Evolutionary conservation across 2,888 invertebrate species (phyloP).

Genomic region (Sminthurides aquaticus): DNA sequence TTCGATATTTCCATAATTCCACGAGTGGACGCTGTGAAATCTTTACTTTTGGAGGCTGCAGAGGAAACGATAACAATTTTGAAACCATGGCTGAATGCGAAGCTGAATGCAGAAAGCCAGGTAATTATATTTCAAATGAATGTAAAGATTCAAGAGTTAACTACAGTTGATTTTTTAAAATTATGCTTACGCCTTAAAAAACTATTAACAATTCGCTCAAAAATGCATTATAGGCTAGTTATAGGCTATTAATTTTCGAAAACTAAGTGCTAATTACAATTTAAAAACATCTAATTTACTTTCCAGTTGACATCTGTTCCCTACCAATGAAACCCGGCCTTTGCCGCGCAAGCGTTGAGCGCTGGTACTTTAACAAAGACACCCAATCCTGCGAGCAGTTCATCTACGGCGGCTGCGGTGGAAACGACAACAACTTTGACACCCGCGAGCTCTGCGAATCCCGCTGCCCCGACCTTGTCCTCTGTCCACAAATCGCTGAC

Average conservation of each 20-base stretch:
- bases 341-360: slow-evolving; percentile 50
- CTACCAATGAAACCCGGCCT: slow-evolving; percentile 60
- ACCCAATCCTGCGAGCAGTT: slow-evolving; percentile 68
- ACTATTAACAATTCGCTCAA: no score
- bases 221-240: no score
- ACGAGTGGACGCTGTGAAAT: slow-evolving; percentile 45
- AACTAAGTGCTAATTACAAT: no score
- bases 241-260: no score
- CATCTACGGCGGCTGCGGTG: slow-evolving; percentile 63
- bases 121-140: slow-evolving; percentile 1
- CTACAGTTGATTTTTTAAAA: neutral
- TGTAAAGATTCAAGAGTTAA: neutral
- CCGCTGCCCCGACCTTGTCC: slow-evolving; percentile 43
- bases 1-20: slow-evolving; percentile 46
- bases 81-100: slow-evolving; percentile 46
- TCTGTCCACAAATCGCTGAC: slow-evolving; percentile 44
- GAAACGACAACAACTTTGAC: slow-evolving; percentile 78
- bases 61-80: slow-evolving; percentile 49
- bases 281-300: no score
- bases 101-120: slow-evolving; percentile 36
- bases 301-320: slow-evolving; percentile 67
- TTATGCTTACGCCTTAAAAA: no score
- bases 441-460: slow-evolving; percentile 66
- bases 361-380: slow-evolving; percentile 71
- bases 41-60: slow-evolving; percentile 48